These are phyloP conservation scores for Chalcis sispes DNA, from an alignment of 2,888 invertebrate species.

Conservation along the genomic window DNA sequence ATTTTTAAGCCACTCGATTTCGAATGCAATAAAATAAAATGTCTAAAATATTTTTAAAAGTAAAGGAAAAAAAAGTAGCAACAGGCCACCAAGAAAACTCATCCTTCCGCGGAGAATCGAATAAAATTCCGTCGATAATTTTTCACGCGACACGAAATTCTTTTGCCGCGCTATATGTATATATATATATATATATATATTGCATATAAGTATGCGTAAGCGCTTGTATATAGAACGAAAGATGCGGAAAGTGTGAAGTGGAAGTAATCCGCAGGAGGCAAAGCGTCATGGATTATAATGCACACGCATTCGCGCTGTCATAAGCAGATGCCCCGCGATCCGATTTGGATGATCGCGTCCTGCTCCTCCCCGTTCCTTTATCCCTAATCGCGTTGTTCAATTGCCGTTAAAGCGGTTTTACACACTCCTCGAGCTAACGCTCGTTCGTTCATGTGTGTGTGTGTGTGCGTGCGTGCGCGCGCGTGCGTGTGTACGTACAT, in stretches of 20 bases:
- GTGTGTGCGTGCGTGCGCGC: no score
- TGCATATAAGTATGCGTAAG: no score
- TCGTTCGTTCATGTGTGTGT: no score
- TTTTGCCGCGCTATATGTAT: neutral
- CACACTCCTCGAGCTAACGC: constrained; percentile 26
- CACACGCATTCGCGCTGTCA: constrained; percentile 71
- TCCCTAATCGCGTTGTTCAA: constrained; percentile 71
- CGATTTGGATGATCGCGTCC: no score
- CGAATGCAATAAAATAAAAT: constrained; percentile 1
- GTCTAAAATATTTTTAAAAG: neutral
- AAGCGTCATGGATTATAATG: constrained; percentile 58
- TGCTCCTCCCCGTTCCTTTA: constrained; percentile 46
- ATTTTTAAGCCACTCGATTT: constrained; percentile 43
- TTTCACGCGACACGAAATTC: no score
- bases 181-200: no score
- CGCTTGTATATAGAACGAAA: neutral
- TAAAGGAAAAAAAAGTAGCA: neutral
- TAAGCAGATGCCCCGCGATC: constrained; percentile 72
- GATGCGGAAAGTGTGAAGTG: constrained; percentile 37
- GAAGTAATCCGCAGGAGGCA: constrained; percentile 56
- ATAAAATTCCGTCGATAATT: no score
- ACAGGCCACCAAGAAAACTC: neutral
- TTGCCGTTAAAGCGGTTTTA: constrained; percentile 72
- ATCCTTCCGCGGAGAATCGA: no score
- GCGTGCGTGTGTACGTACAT: no score